A percentile compares a stretch with the other conserved stretches of the same genome.
phyloP scores from a whole-genome alignment of 2,113 vertebrate species.

The Brachyhypopomus gauderio region DNA sequence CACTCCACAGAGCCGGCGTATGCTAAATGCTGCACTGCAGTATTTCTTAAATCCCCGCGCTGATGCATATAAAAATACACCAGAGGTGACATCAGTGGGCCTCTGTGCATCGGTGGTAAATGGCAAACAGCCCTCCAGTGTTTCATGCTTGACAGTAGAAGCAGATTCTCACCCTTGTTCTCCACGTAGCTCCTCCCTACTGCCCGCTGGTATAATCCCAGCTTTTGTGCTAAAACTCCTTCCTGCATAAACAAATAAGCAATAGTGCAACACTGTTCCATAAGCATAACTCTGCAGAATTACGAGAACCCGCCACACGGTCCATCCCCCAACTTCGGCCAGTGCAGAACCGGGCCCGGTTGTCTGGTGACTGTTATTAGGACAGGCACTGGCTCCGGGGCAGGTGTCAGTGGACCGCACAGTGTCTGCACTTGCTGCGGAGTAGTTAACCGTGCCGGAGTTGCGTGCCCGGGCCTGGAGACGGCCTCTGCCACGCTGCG shows the following conservation, averaged over 20 bases:
- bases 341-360: conserved; percentile 2
- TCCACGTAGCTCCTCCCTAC: conserved; percentile 33
- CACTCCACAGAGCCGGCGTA: conserved; percentile 22
- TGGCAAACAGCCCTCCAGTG: conserved; percentile 6
- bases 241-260: conserved; percentile 45
- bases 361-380: conserved; percentile 4
- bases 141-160: conserved; percentile 35
- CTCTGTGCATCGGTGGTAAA: conserved; percentile 20
- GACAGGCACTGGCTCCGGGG: neutral
- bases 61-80: conserved; percentile 30
- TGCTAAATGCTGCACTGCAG: conserved; percentile 58
- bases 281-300: conserved; percentile 3
- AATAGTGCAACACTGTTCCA: conserved; percentile 10
- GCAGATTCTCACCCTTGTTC: conserved; percentile 39
- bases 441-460: conserved; percentile 5
- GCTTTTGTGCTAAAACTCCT: conserved; percentile 35
- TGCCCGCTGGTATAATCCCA: conserved; percentile 41
- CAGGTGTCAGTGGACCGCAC: neutral
- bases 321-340: neutral
- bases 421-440: neutral
- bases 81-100: conserved; percentile 14
- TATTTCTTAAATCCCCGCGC: conserved; percentile 46
- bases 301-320: conserved; percentile 1
- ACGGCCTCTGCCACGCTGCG: neutral
- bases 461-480: neutral